Percentiles rank a stretch among this genome's conserved stretches.
phyloP scores from a whole-genome alignment of 2,888 invertebrate genomes.

The Selenia dentaria region DNA sequence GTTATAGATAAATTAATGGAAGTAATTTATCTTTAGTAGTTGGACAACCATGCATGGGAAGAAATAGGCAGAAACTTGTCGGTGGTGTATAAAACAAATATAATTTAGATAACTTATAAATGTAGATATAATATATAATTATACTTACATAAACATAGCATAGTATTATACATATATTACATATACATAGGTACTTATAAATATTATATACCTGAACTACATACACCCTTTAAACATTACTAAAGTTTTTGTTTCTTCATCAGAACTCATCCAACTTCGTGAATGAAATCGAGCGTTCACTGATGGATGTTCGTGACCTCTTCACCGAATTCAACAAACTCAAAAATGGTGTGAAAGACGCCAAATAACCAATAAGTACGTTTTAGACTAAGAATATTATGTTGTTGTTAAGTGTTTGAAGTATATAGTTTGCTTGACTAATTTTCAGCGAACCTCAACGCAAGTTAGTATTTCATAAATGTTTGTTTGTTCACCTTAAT shows the following conservation, averaged over 20 bases:
- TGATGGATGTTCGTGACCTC: constrained; percentile 89
- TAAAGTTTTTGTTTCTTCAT: constrained; percentile 41
- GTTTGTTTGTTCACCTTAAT: constrained; percentile 10
- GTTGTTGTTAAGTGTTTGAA: constrained; percentile 48
- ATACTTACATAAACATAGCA: too few species aligned
- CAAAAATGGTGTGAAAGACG: constrained; percentile 56
- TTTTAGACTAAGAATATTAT: constrained; percentile 38
- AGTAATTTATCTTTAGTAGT: too few species aligned
- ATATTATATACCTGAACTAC: too few species aligned
- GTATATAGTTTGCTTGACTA: constrained; percentile 32
- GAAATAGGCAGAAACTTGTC: too few species aligned
- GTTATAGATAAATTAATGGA: too few species aligned
- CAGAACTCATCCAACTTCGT: constrained; percentile 94
- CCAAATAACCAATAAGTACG: constrained; percentile 42
- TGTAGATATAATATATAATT: too few species aligned
- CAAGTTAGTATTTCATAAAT: constrained; percentile 43
- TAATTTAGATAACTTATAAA: too few species aligned
- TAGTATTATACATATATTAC: too few species aligned
- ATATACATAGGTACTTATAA: too few species aligned
- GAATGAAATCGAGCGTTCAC: constrained; percentile 87
- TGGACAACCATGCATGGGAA: too few species aligned
- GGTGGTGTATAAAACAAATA: too few species aligned
- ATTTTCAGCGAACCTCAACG: constrained; percentile 38
- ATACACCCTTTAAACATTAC: too few species aligned
- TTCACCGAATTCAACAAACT: constrained; percentile 85